Evolutionary conservation across 2,797 vertebrate species (phyloP).

Genomic region (Pipistrellus kuhlii): DNA sequence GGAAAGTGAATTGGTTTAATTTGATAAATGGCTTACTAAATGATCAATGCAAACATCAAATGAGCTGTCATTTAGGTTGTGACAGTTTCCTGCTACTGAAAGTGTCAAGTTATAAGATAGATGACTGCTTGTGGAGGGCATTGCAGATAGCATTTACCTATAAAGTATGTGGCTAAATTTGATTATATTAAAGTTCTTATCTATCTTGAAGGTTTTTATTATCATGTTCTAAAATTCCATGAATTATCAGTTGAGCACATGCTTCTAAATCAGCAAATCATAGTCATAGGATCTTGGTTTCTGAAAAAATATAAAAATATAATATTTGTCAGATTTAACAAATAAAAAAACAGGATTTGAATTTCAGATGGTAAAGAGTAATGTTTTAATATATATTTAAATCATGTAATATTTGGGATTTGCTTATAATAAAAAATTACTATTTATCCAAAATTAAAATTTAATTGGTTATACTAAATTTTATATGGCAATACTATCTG

Average conservation of each 20-base stretch:
- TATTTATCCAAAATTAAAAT: slow-evolving; percentile 6
- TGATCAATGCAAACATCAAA: neutral
- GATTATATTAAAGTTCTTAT: neutral
- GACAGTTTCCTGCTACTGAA: neutral
- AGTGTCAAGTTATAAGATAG: slow-evolving; percentile 1
- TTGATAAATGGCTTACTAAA: neutral
- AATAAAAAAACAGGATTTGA: slow-evolving; percentile 10
- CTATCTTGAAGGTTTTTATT: neutral
- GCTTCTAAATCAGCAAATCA: neutral
- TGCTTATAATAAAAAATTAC: neutral
- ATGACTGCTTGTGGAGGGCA: neutral
- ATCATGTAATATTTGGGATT: neutral
- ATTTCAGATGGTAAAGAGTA: slow-evolving; percentile 13
- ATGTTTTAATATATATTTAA: slow-evolving; percentile 4
- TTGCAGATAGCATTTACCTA: neutral
- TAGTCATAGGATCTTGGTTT: neutral
- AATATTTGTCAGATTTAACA: neutral
- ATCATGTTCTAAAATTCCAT: neutral
- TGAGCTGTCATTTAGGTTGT: slow-evolving; percentile 4
- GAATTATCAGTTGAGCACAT: neutral
- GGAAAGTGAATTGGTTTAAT: slow-evolving; percentile 33
- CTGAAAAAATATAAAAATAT: neutral
- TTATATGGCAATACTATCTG: neutral
- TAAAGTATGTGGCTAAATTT: neutral
- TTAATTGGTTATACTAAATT: slow-evolving; percentile 15